These are phyloP conservation scores for Metopia argyrocephala DNA, from an alignment of 2,888 invertebrate genomes.

Conservation along the genomic window DNA sequence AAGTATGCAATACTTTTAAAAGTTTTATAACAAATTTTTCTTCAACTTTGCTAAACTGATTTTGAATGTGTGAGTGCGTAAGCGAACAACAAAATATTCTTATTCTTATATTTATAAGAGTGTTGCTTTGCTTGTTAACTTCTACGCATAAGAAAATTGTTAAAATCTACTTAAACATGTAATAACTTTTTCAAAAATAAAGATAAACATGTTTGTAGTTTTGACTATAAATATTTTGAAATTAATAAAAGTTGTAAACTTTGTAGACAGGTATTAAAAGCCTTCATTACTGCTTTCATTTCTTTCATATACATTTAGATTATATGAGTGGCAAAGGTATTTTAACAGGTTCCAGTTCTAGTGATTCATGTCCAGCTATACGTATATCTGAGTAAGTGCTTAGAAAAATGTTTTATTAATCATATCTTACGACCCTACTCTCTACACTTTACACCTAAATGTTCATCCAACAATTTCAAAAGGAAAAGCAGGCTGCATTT, in stretches of 20 bases:
- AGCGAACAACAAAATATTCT: background rate
- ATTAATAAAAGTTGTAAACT: no score
- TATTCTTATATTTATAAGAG: background rate
- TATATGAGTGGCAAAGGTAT: conserved; percentile 68
- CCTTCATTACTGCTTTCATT: no score
- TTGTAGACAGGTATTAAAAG: no score
- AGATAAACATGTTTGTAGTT: no score
- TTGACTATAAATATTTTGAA: no score
- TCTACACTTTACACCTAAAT: no score
- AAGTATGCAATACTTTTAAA: conserved; percentile 27
- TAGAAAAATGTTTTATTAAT: no score
- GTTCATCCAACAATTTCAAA: no score
- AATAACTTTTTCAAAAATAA: background rate
- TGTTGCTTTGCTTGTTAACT: no score
- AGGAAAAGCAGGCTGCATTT: no score
- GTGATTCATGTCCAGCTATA: conserved; percentile 81
- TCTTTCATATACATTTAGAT: conserved; percentile 69
- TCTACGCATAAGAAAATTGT: background rate
- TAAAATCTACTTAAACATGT: conserved; percentile 24
- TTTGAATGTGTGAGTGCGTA: background rate
- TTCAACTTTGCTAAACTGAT: background rate
- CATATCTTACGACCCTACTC: no score
- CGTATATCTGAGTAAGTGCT: conserved; percentile 84
- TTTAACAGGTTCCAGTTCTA: conserved; percentile 55
- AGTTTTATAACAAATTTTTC: conserved; percentile 15